Evolutionary conservation across 2,888 invertebrate species (phyloP), one percentile per base, ranked within the genome.

Genomic region (Meandrusa payeni): DNA sequence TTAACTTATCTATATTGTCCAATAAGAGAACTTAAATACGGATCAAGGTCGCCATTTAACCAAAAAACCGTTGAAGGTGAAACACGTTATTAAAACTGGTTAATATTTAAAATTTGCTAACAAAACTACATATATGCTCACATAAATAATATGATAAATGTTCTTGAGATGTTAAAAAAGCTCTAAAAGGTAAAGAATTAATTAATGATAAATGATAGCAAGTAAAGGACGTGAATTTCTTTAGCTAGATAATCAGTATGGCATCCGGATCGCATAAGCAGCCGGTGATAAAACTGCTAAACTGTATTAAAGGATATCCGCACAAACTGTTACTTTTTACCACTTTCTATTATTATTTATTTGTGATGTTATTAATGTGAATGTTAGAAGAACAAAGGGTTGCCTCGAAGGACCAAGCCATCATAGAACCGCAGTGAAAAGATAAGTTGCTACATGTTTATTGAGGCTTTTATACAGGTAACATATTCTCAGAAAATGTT

Each of bases 11-110:
- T 45, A 47, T 50, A 51, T 47, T 48, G 28, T 28, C 10, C 29
- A 45, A 23, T 31, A 38, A 44, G 39, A 44, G 15, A 47, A 54
- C 52, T 49, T 44, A 40, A 41, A 57, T 52, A 48, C 52, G 44
- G 59, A 58, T 51, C 66, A 64, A 62, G 64, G 64, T 46, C 47
- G 44, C 48, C 55, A 47, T 56, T 46, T 58, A 47, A 46, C 38
- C 52, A 55, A 56, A 50, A 52, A 48, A 44, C 5, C 22, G 7
- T 9, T 12, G 4, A 17, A 17, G 19, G 23, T 33, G 12, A 39
- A 44, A 33, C 20, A 11, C 17, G 15, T 28, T 33, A 34, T 11
- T 28, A 17, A 33, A n/a, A 7, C 17, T 27, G 20, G 23, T 26
- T 17, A 22, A 34, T 24, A 23, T 20, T 15, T n/a, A 9, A 32